Evolutionary conservation across 2,888 invertebrate species (phyloP), one percentile per base, ranked within the genome.

Genomic region (Cerastoderma edule): DNA sequence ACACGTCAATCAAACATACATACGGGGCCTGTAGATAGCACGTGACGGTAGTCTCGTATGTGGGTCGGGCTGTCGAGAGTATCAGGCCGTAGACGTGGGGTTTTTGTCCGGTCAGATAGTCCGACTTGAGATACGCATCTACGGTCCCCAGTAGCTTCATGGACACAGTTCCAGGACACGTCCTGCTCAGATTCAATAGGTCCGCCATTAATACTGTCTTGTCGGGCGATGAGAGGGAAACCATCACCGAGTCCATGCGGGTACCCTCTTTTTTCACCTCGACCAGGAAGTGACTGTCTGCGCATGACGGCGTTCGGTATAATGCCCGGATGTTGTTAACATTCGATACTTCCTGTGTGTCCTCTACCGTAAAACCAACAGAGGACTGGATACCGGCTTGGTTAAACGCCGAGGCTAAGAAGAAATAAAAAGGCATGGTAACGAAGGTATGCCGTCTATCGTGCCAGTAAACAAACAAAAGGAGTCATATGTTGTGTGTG

Each of bases 81-180:
- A 75, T 46, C 10, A 80, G 63, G 0, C 80, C 80, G 57, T 80
- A 77, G 27, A 80, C 77, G 24, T 69, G 56, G 4, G 80, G 80
- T 8, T 60, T 16, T n/a, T 54, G 24, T 10, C 30, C 35, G 1
- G 30, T 46, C 6, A 80, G 60, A 28, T 65, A 60, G 24, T 71
- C 19, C 0, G 76, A 57, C 30, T 76, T 32, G 44, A 76, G 16
- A 35, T 80, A 80, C 5, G 72, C 68, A n/a, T 74, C 22, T 0
- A 73, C 57, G 67, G 72, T 76, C n/a, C 54, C 39, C 4, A 76
- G 57, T 19, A 73, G 65, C 27, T 80, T 68, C 2, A 22, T 19
- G 0, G 80, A 76, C 46, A 80, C 44, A 10, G 71, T 73, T n/a
- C 72, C 67, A 2, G 67, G 22, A 50, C 80, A 80, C 30, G 39